Evolutionary conservation across 2,113 vertebrate genomes (phyloP).

Genomic region (Eubucco bourcierii): DNA sequence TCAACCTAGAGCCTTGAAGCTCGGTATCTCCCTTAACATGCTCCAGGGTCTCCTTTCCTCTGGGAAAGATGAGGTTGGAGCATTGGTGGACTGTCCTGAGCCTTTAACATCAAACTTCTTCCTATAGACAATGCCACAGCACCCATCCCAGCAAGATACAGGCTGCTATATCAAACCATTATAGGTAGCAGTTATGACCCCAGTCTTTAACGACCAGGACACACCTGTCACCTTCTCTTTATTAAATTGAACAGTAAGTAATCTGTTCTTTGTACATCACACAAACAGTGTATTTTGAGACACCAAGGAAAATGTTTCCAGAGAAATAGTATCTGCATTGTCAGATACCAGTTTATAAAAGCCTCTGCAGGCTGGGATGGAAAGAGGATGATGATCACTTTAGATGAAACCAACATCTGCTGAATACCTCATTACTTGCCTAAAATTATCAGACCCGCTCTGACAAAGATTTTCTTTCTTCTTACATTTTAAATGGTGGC

Average conservation of each 20-base stretch:
- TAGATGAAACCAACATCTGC: not conserved
- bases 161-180: not conserved
- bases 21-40: accelerated
- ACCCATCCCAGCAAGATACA: not conserved
- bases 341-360: not conserved
- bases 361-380: not conserved
- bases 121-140: not conserved
- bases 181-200: not conserved
- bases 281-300: not conserved
- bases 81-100: accelerated
- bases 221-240: not conserved
- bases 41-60: accelerated
- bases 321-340: not conserved
- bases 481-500: not conserved
- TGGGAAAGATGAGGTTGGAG: not conserved
- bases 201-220: not conserved
- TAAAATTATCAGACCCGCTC: not conserved
- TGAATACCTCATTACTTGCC: not conserved
- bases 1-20: not conserved
- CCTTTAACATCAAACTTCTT: not conserved
- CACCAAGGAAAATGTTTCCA: not conserved
- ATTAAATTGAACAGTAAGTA: not conserved
- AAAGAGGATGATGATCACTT: not conserved
- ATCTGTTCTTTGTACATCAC: not conserved
- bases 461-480: not conserved